Conservation (phyloP, 2,113 vertebrate genomes). For the Phocoena sinus region DNA sequence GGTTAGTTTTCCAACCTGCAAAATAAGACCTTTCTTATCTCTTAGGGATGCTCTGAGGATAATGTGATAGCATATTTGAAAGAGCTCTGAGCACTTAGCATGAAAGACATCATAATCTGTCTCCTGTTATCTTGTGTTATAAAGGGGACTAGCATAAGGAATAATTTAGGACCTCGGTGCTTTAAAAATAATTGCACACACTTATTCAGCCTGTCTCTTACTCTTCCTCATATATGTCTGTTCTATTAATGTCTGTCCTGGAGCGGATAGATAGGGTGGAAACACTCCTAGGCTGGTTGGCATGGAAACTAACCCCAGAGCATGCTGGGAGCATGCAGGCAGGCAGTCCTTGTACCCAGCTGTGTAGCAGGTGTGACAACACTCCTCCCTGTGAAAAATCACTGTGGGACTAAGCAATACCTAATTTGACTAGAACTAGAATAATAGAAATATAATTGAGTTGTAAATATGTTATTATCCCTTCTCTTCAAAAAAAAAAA, state of each 20-base stretch:
- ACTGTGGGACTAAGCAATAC: neutral
- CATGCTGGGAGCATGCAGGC: conserved; percentile 54
- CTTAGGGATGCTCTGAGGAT: neutral
- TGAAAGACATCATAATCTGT: neutral
- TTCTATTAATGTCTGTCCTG: conserved; percentile 48
- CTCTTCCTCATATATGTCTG: neutral
- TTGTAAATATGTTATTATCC: conserved; percentile 41
- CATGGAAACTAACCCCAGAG: conserved; percentile 65
- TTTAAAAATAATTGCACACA: conserved; percentile 48
- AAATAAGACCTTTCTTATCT: conserved; percentile 13
- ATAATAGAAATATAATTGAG: conserved; percentile 43
- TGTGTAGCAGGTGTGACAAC: conserved; percentile 63
- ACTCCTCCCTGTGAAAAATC: conserved; percentile 4
- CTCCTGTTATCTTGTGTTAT: conserved; percentile 22
- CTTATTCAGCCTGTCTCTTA: neutral
- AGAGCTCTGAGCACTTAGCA: conserved; percentile 1
- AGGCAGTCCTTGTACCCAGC: conserved; percentile 55
- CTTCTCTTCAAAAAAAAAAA: neutral
- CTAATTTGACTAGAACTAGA: conserved; percentile 23
- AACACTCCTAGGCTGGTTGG: conserved; percentile 52
- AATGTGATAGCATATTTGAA: neutral
- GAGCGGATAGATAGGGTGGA: neutral
- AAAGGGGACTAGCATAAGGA: neutral
- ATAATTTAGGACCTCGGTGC: conserved; percentile 14
- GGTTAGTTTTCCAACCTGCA: conserved; percentile 26